Conservation (phyloP, 2,113 vertebrate species). For the Caloenas nicobarica region DNA sequence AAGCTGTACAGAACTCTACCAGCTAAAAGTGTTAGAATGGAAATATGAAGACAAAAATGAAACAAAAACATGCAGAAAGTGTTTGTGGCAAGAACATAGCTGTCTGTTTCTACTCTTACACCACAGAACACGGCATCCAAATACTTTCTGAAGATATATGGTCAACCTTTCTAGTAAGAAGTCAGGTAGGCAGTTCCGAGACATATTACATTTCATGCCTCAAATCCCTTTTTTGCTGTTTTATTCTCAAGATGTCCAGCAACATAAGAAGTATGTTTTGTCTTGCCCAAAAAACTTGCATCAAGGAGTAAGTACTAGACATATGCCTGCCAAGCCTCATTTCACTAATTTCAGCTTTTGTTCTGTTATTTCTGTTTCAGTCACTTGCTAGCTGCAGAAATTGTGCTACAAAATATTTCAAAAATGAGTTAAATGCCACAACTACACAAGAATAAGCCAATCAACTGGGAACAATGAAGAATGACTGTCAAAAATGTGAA, state of each 20-base stretch:
- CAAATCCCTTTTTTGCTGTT: neutral
- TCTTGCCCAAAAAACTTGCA: neutral
- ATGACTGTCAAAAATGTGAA: neutral
- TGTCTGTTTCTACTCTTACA: neutral
- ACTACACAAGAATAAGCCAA: neutral
- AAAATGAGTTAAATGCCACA: neutral
- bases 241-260: neutral
- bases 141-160: neutral
- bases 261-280: neutral
- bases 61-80: neutral
- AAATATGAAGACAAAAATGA: neutral
- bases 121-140: neutral
- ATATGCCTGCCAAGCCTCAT: neutral
- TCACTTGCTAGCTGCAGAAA: neutral
- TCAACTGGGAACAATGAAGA: neutral
- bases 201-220: neutral
- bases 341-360: neutral
- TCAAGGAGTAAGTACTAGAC: neutral
- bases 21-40: neutral
- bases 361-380: neutral
- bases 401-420: neutral
- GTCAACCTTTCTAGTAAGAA: neutral
- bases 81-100: neutral
- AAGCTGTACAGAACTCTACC: neutral
- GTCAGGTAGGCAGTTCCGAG: neutral